Percentiles rank a stretch among this genome's conserved stretches.
Evolutionary conservation across 2,113 vertebrate genomes (phyloP).

Genomic region (Asarcornis scutulata): DNA sequence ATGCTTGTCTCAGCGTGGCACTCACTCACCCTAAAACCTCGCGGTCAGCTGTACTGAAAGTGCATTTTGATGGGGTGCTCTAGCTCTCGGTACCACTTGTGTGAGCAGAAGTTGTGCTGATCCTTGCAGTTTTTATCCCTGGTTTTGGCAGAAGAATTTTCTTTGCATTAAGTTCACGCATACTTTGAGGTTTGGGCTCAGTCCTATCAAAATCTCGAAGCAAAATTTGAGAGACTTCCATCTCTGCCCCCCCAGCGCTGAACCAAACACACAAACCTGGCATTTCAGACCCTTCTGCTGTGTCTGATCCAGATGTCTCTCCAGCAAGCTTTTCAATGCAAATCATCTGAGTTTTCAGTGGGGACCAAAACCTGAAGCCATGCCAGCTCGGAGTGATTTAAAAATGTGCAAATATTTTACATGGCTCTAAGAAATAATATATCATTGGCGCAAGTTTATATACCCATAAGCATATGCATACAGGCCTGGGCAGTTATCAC

Average conservation of each 20-base stretch:
- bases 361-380: neutral
- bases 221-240: neutral
- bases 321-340: neutral
- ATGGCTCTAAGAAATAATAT: conserved; percentile 16
- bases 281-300: neutral
- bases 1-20: neutral
- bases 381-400: neutral
- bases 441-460: neutral
- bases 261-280: neutral
- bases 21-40: neutral
- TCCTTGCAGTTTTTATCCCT: neutral
- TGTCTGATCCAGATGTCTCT: neutral
- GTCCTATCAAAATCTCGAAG: conserved; percentile 24
- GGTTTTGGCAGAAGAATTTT: neutral
- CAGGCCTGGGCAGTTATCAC: neutral
- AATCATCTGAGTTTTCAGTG: neutral
- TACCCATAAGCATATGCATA: neutral
- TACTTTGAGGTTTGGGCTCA: conserved; percentile 2
- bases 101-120: neutral
- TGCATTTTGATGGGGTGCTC: neutral
- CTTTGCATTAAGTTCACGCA: neutral
- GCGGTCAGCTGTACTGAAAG: neutral
- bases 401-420: conserved; percentile 48
- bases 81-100: neutral
- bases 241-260: neutral